Conservation (phyloP, 2,888 invertebrate species). For the Drosophila melanosoma region DNA sequence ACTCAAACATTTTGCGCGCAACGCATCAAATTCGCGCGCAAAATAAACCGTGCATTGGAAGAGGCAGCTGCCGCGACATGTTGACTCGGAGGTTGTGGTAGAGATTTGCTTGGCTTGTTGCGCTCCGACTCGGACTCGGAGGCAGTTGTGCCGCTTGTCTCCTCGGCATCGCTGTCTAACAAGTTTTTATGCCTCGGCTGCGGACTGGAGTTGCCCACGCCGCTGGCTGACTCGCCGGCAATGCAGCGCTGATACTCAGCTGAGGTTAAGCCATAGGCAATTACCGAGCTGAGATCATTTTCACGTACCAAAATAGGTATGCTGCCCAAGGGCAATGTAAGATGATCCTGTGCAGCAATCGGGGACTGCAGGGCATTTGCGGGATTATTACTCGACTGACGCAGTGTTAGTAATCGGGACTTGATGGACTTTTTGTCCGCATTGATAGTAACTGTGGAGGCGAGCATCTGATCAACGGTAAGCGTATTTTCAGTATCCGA, state of each 20-base stretch:
- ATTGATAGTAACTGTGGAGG: conserved; percentile 50
- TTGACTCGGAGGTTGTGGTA: conserved; percentile 69
- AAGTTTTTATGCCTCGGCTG: conserved; percentile 81
- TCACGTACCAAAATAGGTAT: conserved; percentile 92
- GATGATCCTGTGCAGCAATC: conserved; percentile 89
- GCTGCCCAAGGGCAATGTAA: conserved; percentile 87
- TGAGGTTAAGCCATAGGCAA: conserved; percentile 92
- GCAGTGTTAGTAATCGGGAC: conserved; percentile 88
- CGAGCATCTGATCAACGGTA: conserved; percentile 65
- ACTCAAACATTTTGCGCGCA: conserved; percentile 86
- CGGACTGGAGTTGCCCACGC: conserved; percentile 76
- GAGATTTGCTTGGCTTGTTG: conserved; percentile 49
- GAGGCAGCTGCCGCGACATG: conserved; percentile 89
- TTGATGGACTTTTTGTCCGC: conserved; percentile 88
- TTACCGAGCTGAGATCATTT: conserved; percentile 92
- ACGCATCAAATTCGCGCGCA: conserved; percentile 94
- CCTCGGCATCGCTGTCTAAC: conserved; percentile 81
- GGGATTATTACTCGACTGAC: conserved; percentile 87
- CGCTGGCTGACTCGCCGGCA: conserved; percentile 23
- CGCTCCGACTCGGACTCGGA: conserved; percentile 52
- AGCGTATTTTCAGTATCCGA: conserved; percentile 58
- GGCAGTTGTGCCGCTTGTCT: conserved; percentile 44
- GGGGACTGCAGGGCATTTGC: conserved; percentile 86
- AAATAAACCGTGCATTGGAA: conserved; percentile 96
- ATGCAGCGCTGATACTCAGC: conserved; percentile 89